Evolutionary conservation across 2,113 vertebrate species (phyloP).

Genomic region (Panthera uncia): DNA sequence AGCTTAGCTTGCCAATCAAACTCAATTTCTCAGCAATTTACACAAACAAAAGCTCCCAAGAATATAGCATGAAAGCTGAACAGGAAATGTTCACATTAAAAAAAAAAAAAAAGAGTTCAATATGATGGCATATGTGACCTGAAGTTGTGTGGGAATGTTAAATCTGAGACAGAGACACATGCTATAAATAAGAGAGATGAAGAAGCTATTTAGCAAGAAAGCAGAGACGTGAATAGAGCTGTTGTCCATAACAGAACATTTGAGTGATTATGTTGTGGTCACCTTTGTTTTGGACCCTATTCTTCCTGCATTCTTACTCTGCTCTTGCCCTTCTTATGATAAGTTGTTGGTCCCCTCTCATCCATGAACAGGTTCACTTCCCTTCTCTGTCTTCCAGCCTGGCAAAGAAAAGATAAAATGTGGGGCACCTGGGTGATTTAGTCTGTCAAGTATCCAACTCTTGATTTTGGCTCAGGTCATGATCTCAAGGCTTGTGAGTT

Average conservation of each 20-base stretch:
- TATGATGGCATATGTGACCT: neutral
- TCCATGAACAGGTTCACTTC: neutral
- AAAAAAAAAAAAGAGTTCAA: neutral
- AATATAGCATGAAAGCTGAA: neutral
- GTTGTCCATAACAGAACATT: rapidly evolving
- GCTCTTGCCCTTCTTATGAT: neutral
- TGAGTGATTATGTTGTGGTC: rapidly evolving
- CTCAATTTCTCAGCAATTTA: neutral
- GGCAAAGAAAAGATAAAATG: neutral
- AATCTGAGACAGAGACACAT: neutral
- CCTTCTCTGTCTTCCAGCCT: neutral
- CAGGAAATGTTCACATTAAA: neutral
- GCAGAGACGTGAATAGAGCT: neutral
- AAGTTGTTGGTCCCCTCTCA: neutral
- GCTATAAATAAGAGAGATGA: neutral
- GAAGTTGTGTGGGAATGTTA: neutral
- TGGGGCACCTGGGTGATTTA: too few relatives aligned
- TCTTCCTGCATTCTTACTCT: neutral
- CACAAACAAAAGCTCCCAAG: neutral
- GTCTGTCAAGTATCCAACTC: too few relatives aligned
- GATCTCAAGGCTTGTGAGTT: too few relatives aligned
- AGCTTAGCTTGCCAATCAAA: neutral
- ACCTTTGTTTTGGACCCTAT: neutral
- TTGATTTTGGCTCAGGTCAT: too few relatives aligned
- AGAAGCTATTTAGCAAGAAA: neutral